Percentiles rank a stretch among this genome's conserved stretches.
These are phyloP conservation scores for Muntiacus muntjak DNA, from an alignment of 2,113 vertebrate species.

Conservation along the genomic window DNA sequence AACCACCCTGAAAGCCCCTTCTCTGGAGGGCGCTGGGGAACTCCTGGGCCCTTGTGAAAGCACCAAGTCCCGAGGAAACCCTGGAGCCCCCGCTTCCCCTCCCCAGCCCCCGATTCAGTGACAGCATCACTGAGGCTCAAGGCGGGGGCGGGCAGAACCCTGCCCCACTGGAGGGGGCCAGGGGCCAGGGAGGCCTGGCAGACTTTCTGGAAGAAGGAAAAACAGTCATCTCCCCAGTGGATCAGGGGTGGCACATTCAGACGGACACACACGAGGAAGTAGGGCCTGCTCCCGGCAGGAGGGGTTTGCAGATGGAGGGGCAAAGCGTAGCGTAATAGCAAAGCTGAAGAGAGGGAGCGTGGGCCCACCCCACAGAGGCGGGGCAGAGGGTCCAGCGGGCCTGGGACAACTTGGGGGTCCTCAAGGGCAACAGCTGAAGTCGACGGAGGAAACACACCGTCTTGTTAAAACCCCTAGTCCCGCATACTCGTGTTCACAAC, in stretches of 20 bases:
- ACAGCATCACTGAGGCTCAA: background rate
- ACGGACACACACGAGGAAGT: fast-evolving
- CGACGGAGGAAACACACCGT: fast-evolving
- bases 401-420: fast-evolving
- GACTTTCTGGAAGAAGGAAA: fast-evolving
- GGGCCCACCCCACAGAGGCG: fast-evolving
- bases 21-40: background rate
- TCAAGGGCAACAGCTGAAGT: fast-evolving
- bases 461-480: fast-evolving
- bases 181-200: background rate
- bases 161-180: background rate
- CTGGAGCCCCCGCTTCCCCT: fast-evolving
- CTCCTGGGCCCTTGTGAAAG: background rate
- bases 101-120: background rate
- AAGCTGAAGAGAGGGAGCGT: fast-evolving
- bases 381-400: fast-evolving
- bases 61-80: background rate
- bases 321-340: fast-evolving
- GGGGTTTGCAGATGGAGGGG: background rate
- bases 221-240: fast-evolving
- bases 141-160: background rate
- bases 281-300: fast-evolving
- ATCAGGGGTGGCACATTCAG: fast-evolving
- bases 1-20: background rate
- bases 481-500: fast-evolving